Evolutionary conservation across 2,113 vertebrate genomes (phyloP).

Genomic region (Gobio gobio): DNA sequence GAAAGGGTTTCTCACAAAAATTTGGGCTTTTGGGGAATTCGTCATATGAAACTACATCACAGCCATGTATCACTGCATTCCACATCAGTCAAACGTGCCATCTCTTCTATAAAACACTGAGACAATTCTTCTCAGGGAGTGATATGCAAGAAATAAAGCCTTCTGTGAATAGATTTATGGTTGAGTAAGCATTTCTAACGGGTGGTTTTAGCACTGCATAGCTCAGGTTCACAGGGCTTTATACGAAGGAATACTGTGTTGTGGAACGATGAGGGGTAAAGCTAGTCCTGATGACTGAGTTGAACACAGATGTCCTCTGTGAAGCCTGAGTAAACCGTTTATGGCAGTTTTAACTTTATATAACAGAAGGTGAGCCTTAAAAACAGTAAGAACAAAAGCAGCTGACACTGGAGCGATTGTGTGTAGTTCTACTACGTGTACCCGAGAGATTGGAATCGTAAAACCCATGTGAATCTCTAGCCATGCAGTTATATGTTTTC

Average conservation of each 20-base stretch:
- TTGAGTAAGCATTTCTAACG: neutral
- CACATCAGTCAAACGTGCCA: neutral
- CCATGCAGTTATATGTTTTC: constrained; percentile 36
- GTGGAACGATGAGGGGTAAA: constrained; percentile 31
- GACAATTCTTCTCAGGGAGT: constrained; percentile 69
- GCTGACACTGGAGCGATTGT: neutral
- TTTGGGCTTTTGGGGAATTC: neutral
- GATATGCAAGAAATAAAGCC: constrained; percentile 74
- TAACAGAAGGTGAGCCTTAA: constrained; percentile 25
- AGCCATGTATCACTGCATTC: neutral
- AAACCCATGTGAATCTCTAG: constrained; percentile 54
- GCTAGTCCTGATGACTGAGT: constrained; percentile 33
- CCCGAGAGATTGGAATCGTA: constrained; percentile 32
- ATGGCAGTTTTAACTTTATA: constrained; percentile 59
- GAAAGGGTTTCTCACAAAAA: constrained; percentile 18
- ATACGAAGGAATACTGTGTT: neutral
- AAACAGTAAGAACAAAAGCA: constrained; percentile 19
- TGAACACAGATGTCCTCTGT: constrained; percentile 51
- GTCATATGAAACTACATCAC: neutral
- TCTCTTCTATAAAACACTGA: neutral
- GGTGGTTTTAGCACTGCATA: constrained; percentile 49
- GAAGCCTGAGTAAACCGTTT: constrained; percentile 57
- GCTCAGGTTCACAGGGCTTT: constrained; percentile 66
- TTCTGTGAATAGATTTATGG: constrained; percentile 65
- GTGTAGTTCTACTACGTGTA: neutral